Evolutionary conservation across 2,888 invertebrate genomes (phyloP), one percentile per base, ranked within the genome.

Genomic region (Polietes domitor): DNA sequence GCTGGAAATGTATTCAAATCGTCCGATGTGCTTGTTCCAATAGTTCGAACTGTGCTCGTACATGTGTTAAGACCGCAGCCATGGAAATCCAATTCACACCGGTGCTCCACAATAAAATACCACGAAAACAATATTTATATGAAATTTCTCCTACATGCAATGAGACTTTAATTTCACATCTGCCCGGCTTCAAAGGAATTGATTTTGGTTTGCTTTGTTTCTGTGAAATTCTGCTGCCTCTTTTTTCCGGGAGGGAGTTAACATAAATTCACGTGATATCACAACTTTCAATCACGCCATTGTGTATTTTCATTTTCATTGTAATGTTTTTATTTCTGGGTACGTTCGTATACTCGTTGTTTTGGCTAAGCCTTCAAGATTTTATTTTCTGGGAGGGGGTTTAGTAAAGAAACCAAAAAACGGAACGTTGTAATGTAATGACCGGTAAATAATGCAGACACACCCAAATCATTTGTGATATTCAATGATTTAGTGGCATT

Each of bases 401-500:
- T 61, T 32, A 61, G 28, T n/a, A 28, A 37, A 37, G 12, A 61
- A 28, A 1, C 28, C 61, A 28, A 6, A 26, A 61, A 28, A 15
- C 7, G 15, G 7, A 5, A 61, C n/a, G 77, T 83, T 70, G 74
- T 71, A 83, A 47, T 71, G 47, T 83, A 83, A 77, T 83, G 83
- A 83, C 83, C 83, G 80, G 83, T 83, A 83, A 80, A 83, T 80
- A 77, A 77, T 75, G 71, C 37, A 43, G 83, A 83, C 83, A 83
- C 83, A 80, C 83, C 83, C 83, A 77, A 83, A 61, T 77, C 77
- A 83, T 83, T 83, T 83, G 77, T 83, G 77, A 77, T 83, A 83
- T 83, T 80, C 80, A 77, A 58, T 80, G 83, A 80, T 80, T 83
- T 83, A 21, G 61, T 61, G 74, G 70, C 50, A 32, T 19, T 72